Evolutionary conservation across 2,797 vertebrate genomes (phyloP), one percentile per base, ranked within the genome.

Genomic region (Gorsachius magnificus): DNA sequence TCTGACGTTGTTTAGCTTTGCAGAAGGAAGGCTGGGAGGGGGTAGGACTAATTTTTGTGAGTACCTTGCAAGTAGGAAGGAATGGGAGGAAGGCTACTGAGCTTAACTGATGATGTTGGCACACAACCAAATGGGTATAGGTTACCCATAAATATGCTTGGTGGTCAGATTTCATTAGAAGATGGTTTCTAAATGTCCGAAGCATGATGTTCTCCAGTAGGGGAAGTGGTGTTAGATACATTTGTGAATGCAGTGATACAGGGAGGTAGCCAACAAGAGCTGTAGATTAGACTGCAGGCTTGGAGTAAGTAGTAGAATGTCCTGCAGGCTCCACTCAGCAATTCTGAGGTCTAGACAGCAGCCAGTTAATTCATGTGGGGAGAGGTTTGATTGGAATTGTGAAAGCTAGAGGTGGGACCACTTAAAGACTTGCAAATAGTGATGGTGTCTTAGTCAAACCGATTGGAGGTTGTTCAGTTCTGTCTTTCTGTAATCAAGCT

Each of bases 1-100:
- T 45, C 60, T 54, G 45, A 15, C 24, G 48, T 71, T 15, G 38
- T 80, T 56, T 41, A 31, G 21, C 46, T 22, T 51, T 28, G 18
- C 50, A 36, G 66, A 36, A 72, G 65, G 70, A 43, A 50, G 57
- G 26, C 48, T 43, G 28, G 29, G 10, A 48, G 29, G 69, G 50
- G 45, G 20, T 21, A 7, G 0, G 1, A n/a, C 24, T 38, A 8
- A 7, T 25, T 38, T 50, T n/a, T 33, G 41, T 14, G 36, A 63
- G 11, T 66, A 11, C 61, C 35, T 69, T 64, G 16, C 15, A 9
- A 18, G 46, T 35, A 11, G 64, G 31, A 35, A 54, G 74, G 38
- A 21, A 20, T 66, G 57, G 22, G 22, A 68, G 11, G 33, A 51
- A 26, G 21, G 24, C 26, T 86, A 0, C 13, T 16, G 45, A 45